phyloP scores from a whole-genome alignment of 2,113 vertebrate genomes.

The Mormyrus iriodes region DNA sequence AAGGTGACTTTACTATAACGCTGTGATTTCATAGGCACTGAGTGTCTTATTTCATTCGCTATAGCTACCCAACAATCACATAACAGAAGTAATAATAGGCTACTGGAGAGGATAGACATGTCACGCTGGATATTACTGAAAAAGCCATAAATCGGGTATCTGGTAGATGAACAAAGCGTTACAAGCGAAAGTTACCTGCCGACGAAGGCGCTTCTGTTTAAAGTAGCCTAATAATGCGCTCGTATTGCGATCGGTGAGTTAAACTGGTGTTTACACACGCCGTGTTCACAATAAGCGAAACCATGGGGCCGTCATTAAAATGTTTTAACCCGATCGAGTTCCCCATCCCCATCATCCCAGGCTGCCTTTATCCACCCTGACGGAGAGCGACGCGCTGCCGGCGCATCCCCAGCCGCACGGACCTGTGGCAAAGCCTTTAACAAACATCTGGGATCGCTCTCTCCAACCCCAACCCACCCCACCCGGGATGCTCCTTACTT shows the following conservation, averaged over 20 bases:
- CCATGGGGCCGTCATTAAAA: background rate
- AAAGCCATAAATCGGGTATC: background rate
- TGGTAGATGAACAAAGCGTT: background rate
- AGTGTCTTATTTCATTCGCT: background rate
- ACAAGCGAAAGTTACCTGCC: constrained; percentile 13
- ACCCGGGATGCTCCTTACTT: constrained; percentile 54
- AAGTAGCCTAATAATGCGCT: background rate
- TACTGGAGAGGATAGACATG: background rate
- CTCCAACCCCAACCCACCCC: background rate
- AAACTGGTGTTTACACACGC: background rate
- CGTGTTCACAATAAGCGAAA: background rate
- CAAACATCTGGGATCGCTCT: constrained; percentile 14
- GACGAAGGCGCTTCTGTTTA: background rate
- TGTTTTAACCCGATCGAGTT: background rate
- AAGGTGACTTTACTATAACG: background rate
- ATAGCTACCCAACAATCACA: background rate
- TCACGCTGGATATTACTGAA: background rate
- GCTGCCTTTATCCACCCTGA: background rate
- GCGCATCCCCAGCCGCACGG: background rate
- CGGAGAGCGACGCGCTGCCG: background rate
- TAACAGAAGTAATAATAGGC: background rate
- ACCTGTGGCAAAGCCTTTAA: background rate
- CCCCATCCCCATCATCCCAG: background rate
- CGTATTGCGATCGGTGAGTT: background rate
- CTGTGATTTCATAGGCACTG: background rate